Evolutionary conservation across 2,797 vertebrate genomes (phyloP), one percentile per base, ranked within the genome.

Genomic region (Erpetoichthys calabaricus): DNA sequence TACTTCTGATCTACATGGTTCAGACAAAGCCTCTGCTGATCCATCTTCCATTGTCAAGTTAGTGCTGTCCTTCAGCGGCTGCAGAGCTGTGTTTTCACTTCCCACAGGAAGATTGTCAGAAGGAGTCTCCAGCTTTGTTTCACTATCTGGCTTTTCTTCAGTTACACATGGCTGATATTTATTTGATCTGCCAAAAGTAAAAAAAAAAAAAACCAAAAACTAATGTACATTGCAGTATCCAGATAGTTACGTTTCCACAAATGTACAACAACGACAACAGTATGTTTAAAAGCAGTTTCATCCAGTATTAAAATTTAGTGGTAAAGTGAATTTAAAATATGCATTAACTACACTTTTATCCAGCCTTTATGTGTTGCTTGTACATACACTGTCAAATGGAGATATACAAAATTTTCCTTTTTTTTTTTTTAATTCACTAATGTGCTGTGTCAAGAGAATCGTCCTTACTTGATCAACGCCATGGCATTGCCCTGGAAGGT

Each of bases 381-480:
- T 25, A 25, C 25, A 25, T 25, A 25, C 25, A 25, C 25, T n/a
- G n/a, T 25, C 25, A 25, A 25, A 25, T 25, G 25, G 25, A 25
- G 25, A 25, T 25, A 1, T 25, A 25, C 25, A 25, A 25, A 25
- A 25, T 1, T 25, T 25, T 25, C 25, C 25, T n/a, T n/a, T 25
- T 25, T 25, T n/a, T n/a, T 25, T 25, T 25, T 25, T 25, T 25
- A 25, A 25, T 25, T 25, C 25, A 25, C 25, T 25, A 25, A 25
- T 25, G 25, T 25, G 2, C 25, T 25, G 25, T 25, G 25, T 25
- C 25, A 25, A 2, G 25, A 25, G 25, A 25, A 25, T 25, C 25
- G 25, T 46, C 62, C 82, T 87, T 89, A 99, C 96, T 94, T 98
- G 42, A 98, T 67, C 58, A 97, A 59, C 0, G 87, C 75, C 94